Evolutionary conservation across 2,797 vertebrate genomes (phyloP), one percentile per base, ranked within the genome.

Genomic region (Pogonophryne albipinna): DNA sequence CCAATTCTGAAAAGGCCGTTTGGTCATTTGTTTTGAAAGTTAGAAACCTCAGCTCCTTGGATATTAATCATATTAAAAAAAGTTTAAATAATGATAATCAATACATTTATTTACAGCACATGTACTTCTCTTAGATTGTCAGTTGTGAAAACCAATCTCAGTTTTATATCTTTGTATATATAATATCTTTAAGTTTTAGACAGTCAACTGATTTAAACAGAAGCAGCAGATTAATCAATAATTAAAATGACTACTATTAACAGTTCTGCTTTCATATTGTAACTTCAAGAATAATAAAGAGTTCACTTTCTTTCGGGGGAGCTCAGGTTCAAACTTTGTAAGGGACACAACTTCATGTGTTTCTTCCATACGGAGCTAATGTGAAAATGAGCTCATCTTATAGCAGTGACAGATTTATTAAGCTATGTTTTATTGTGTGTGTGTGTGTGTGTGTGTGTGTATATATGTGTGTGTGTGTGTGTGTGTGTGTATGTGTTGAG

Each of bases 401-500:
- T 15, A 50, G 27, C 6, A 23, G 63, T 12, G 44, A 64, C 55
- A 66, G 6, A 12, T 71, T 67, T 62, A 73, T 62, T 20, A 46
- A 34, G 31, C 27, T 0, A 3, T 14, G n/a, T 60, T 71, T 78
- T 60, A 47, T 68, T 14, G 6, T 15, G 27, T 31, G n/a, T 58
- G 27, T 27, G 4, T 51, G 34, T 23, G 27, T 27, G 27, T 27
- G 27, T 27, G 27, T 27, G 27, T 27, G 27, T 27, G 27, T 27
- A 4, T 27, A 4, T 27, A 3, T 23, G 23, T 23, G 23, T 23
- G 20, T 23, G 23, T 23, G 23, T 23, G 23, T n/a, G n/a, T n/a
- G n/a, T n/a, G n/a, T n/a, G n/a, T n/a, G n/a, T n/a, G n/a, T n/a
- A 3, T 2, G 34, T 38, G 34, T 38, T 9, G 1, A 9, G 7